Evolutionary conservation across 2,888 invertebrate genomes (phyloP).

Genomic region (Muschampia plurimacula): DNA sequence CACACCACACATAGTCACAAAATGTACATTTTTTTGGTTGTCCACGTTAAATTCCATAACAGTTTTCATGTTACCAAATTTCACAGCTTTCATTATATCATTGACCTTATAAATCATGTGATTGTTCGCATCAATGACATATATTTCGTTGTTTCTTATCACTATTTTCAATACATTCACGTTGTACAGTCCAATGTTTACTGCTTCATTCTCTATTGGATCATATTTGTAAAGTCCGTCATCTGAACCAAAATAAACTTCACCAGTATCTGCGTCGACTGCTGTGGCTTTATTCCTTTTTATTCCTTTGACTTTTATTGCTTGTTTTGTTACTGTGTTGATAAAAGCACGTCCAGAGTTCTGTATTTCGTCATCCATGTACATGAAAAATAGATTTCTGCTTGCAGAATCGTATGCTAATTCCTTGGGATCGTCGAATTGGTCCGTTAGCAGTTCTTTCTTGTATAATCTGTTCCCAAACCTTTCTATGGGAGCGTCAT

Average conservation of each 20-base stretch:
- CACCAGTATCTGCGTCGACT: conserved; percentile 67
- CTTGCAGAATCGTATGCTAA: conserved; percentile 73
- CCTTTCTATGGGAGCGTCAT: conserved; percentile 63
- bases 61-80: conserved; percentile 62
- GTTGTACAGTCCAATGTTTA: conserved; percentile 70
- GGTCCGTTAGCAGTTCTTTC: conserved; percentile 65
- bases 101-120: conserved; percentile 73
- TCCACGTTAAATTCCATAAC: conserved; percentile 76
- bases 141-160: conserved; percentile 72
- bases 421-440: conserved; percentile 66
- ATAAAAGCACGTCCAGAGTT: conserved; percentile 72
- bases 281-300: conserved; percentile 72
- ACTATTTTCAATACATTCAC: conserved; percentile 74
- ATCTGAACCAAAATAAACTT: conserved; percentile 76
- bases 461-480: conserved; percentile 71
- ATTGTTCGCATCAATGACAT: conserved; percentile 70
- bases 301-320: conserved; percentile 67
- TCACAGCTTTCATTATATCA: conserved; percentile 57
- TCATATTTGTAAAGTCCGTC: conserved; percentile 75
- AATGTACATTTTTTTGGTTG: conserved; percentile 66
- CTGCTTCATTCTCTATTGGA: conserved; percentile 60
- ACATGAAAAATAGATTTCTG: conserved; percentile 75
- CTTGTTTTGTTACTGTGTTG: conserved; percentile 68
- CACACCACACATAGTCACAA: conserved; percentile 73
- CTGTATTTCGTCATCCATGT: conserved; percentile 72